A percentile compares a stretch with the other conserved stretches of the same genome.
Evolutionary conservation across 2,113 vertebrate species (phyloP).

Genomic region (Campylomormyrus tamandua): DNA sequence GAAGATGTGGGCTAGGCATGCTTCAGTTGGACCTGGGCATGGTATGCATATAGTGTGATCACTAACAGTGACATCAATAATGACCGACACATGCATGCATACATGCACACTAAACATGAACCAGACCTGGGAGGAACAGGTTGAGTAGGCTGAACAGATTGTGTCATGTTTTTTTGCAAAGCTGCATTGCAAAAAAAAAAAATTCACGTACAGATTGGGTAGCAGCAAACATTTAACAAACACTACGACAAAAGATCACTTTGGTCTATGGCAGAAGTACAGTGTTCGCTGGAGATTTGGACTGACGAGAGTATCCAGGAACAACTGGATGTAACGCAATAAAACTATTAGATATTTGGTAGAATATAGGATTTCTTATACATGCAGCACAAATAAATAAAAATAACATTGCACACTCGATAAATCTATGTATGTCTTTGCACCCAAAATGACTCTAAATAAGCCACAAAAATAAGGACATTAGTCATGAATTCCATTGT

Average conservation of each 20-base stretch:
- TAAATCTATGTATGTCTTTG: no score
- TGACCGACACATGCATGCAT: not conserved
- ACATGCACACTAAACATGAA: not conserved
- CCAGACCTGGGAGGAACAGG: not conserved
- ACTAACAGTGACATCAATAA: not conserved
- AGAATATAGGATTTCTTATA: not conserved
- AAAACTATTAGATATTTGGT: not conserved
- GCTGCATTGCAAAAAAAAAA: not conserved
- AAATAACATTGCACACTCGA: no score
- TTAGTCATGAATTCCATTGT: not conserved
- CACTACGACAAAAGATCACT: not conserved
- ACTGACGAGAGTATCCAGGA: not conserved
- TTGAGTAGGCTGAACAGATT: not conserved
- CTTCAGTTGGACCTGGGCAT: not conserved
- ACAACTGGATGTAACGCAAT: not conserved
- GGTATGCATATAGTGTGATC: not conserved
- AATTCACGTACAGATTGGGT: not conserved
- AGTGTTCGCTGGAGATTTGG: not conserved
- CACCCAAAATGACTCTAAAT: not conserved
- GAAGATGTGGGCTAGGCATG: not conserved
- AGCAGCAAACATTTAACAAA: not conserved
- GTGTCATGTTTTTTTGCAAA: not conserved
- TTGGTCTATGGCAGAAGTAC: not conserved
- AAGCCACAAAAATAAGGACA: not conserved
- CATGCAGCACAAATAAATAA: not conserved